These are phyloP conservation scores for Mus spretus DNA, from an alignment of 2,797 vertebrate genomes.

Conservation along the genomic window DNA sequence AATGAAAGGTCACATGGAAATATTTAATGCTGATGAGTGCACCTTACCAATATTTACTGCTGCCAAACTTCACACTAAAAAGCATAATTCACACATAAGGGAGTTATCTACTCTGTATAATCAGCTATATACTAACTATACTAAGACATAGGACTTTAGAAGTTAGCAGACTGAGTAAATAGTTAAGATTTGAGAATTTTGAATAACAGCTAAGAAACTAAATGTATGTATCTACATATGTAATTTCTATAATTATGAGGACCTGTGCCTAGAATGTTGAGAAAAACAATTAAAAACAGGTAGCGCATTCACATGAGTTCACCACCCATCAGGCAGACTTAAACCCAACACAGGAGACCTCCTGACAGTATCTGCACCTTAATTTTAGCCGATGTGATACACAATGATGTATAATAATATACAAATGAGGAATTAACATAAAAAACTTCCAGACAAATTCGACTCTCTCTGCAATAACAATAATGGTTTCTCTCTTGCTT, in stretches of 20 bases:
- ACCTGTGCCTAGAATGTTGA: not conserved
- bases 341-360: not conserved
- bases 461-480: not conserved
- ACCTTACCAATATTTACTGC: not conserved
- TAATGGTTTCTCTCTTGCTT: not conserved
- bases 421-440: not conserved
- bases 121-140: not conserved
- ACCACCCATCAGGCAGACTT: not conserved
- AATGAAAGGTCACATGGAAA: not conserved
- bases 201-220: constrained; percentile 2
- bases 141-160: not conserved
- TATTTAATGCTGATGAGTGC: not conserved
- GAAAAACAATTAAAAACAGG: not conserved
- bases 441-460: not conserved
- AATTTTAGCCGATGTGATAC: not conserved
- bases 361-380: not conserved
- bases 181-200: constrained; percentile 14
- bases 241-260: not conserved
- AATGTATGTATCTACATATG: not conserved
- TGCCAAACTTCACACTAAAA: not conserved
- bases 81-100: not conserved
- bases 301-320: not conserved
- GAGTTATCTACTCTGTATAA: not conserved
- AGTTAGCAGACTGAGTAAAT: not conserved
- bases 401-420: not conserved